These are phyloP conservation scores for Poeciliopsis occidentalis DNA, from an alignment of 2,113 vertebrate species.

Conservation along the genomic window DNA sequence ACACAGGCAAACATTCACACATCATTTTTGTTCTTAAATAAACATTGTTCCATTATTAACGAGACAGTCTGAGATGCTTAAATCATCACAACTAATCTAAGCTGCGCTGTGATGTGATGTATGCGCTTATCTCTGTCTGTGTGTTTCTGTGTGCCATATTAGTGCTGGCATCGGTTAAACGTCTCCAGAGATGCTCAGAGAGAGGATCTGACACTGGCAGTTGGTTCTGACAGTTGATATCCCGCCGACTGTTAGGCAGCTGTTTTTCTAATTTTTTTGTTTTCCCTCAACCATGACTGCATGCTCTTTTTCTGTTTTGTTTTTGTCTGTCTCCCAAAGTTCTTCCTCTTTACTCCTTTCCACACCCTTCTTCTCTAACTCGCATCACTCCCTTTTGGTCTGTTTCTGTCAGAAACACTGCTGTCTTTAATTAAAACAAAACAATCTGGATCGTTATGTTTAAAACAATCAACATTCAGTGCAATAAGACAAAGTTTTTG, in stretches of 20 bases:
- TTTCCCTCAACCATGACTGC: slow-evolving; percentile 51
- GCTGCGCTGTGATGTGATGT: background rate
- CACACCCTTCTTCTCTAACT: slow-evolving; percentile 8
- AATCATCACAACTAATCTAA: slow-evolving; percentile 34
- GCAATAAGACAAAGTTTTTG: background rate
- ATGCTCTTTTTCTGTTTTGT: slow-evolving; percentile 12
- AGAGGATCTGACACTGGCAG: slow-evolving; percentile 66
- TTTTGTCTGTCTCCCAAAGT: slow-evolving; percentile 29
- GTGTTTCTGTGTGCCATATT: slow-evolving; percentile 39
- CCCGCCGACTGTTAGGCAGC: slow-evolving; percentile 64
- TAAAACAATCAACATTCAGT: background rate
- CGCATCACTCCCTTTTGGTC: background rate
- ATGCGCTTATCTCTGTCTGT: slow-evolving; percentile 33
- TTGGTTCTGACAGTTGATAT: slow-evolving; percentile 75
- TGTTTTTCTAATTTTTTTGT: slow-evolving; percentile 58
- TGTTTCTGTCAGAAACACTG: background rate
- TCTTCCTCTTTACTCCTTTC: slow-evolving; percentile 2
- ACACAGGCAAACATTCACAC: slow-evolving; percentile 9
- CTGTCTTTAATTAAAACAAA: background rate
- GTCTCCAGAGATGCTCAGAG: slow-evolving; percentile 67
- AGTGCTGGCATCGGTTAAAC: slow-evolving; percentile 42
- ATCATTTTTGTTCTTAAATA: slow-evolving; percentile 7
- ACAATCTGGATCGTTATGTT: background rate
- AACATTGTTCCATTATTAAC: slow-evolving; percentile 36
- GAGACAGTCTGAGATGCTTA: slow-evolving; percentile 27